These are phyloP conservation scores for Incurvaria masculella DNA, from an alignment of 2,888 invertebrate species.

Conservation along the genomic window DNA sequence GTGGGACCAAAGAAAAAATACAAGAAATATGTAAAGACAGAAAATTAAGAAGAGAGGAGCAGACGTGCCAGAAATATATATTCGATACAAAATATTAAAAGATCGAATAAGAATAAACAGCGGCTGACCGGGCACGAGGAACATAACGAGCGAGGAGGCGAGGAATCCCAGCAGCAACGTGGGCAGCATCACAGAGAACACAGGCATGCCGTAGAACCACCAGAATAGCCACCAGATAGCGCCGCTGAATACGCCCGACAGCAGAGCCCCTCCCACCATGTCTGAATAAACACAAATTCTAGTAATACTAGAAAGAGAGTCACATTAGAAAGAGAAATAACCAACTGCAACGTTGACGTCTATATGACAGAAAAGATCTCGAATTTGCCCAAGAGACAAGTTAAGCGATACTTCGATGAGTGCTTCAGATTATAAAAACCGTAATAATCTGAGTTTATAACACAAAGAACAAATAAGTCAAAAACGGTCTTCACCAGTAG, in stretches of 20 bases:
- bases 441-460: no score
- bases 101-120: no score
- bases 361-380: not conserved
- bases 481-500: conserved; percentile 19
- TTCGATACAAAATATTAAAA: no score
- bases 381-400: no score
- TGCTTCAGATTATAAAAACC: no score
- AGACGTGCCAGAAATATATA: no score
- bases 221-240: conserved; percentile 60
- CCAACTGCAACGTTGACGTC: not conserved
- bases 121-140: conserved; percentile 57
- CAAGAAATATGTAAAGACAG: no score
- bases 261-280: conserved; percentile 41
- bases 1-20: no score
- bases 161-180: conserved; percentile 62
- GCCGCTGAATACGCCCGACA: conserved; percentile 58
- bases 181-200: conserved; percentile 56
- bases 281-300: no score
- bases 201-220: conserved; percentile 60
- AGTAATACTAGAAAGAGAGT: conserved; percentile 15
- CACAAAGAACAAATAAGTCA: no score
- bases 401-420: no score
- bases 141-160: conserved; percentile 56
- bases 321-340: conserved; percentile 12
- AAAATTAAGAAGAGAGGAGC: no score